These are phyloP conservation scores for Sandelia bainsii DNA, from an alignment of 2,797 vertebrate species.

Conservation along the genomic window DNA sequence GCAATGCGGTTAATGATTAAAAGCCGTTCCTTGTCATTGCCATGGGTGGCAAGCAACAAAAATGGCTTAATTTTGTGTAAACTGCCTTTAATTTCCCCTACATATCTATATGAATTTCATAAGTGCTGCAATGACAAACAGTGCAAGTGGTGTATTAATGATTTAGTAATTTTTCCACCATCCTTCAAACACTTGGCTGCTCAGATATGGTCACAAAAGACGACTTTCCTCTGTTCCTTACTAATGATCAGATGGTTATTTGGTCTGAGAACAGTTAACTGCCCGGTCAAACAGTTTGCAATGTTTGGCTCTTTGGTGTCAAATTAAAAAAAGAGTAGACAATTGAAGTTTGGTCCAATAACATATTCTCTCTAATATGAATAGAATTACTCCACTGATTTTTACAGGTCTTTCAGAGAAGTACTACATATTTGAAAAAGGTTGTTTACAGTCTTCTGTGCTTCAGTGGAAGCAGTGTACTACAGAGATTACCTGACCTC, in stretches of 20 bases:
- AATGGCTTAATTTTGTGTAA: conserved; percentile 24
- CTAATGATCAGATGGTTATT: conserved; percentile 4
- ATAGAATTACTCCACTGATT: not conserved
- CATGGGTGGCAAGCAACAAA: not conserved
- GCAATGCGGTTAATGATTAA: not conserved
- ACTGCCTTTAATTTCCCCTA: conserved; percentile 35
- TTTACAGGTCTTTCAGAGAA: not conserved
- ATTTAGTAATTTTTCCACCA: conserved; percentile 1
- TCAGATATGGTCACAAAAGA: not conserved
- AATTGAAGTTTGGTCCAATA: not conserved
- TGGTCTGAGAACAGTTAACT: conserved; percentile 10
- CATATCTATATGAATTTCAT: conserved; percentile 5
- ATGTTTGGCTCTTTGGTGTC: conserved; percentile 21
- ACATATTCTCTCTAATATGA: not conserved
- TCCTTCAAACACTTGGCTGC: conserved; percentile 26
- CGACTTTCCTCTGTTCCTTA: not conserved
- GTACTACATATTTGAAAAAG: not conserved
- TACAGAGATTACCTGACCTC: no score
- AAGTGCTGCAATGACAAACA: not conserved
- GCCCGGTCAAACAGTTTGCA: not conserved
- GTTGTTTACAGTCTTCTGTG: not conserved
- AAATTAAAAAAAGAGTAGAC: conserved; percentile 1
- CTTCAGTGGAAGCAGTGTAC: not conserved
- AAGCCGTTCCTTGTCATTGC: conserved; percentile 3
- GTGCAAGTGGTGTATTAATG: conserved; percentile 1